These are phyloP conservation scores for Talpa occidentalis DNA, from an alignment of 2,113 vertebrate species.

Conservation along the genomic window DNA sequence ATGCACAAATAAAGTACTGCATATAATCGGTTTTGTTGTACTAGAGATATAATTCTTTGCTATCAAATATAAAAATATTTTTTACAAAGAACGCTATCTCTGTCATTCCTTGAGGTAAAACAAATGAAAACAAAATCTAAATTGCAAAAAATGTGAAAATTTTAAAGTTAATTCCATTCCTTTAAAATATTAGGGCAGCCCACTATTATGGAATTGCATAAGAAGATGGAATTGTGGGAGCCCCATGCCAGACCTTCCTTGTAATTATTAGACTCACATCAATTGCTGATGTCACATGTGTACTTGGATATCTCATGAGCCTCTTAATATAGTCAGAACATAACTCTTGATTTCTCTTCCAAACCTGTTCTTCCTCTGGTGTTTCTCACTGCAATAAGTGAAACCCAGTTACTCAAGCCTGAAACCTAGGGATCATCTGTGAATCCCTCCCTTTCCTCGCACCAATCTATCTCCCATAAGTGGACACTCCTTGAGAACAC, in stretches of 20 bases:
- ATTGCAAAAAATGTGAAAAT: not conserved
- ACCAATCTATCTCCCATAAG: not conserved
- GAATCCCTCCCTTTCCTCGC: not conserved
- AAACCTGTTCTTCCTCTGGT: not conserved
- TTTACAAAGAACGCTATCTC: not conserved
- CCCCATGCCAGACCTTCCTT: not conserved
- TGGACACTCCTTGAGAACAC: not conserved
- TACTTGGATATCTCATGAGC: not conserved
- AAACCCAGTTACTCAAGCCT: not conserved
- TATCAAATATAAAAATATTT: not conserved
- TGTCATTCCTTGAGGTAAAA: not conserved
- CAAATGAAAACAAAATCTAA: not conserved
- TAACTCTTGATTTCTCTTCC: not conserved
- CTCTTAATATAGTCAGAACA: not conserved
- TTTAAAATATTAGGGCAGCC: not conserved
- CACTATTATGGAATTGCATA: not conserved
- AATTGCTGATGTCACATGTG: not conserved
- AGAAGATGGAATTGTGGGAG: not conserved
- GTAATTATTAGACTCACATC: not conserved
- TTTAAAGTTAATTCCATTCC: not conserved
- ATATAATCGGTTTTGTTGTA: not conserved
- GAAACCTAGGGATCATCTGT: not conserved
- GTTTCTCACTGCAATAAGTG: not conserved
- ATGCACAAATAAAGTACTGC: not conserved
- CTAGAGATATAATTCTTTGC: not conserved